Evolutionary conservation across 2,797 vertebrate genomes (phyloP).

Genomic region (Heteromormyrus szaboi): DNA sequence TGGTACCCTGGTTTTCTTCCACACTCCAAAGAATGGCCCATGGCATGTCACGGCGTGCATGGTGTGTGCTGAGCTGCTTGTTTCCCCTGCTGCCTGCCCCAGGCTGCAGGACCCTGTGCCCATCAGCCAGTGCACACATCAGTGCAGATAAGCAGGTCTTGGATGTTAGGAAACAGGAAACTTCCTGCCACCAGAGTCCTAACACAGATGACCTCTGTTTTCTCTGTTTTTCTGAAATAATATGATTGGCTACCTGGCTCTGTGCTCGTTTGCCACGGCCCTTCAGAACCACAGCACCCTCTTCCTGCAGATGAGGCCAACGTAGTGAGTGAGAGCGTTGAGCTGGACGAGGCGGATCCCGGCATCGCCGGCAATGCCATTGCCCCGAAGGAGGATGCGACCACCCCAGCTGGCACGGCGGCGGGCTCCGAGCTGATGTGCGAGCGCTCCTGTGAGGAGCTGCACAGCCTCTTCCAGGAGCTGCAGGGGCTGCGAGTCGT

Average conservation of each 20-base stretch:
- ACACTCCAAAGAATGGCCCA: neutral
- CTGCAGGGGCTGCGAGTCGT: conserved; percentile 71
- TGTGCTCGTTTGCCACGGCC: neutral
- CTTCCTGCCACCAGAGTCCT: neutral
- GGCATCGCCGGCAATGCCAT: conserved; percentile 40
- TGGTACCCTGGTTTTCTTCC: neutral
- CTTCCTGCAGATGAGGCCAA: conserved; percentile 57
- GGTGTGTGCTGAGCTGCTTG: neutral
- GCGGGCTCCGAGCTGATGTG: conserved; percentile 58
- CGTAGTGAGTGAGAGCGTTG: conserved; percentile 47
- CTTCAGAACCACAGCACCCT: neutral
- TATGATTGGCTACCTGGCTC: neutral
- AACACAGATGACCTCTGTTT: neutral
- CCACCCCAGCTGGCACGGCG: conserved; percentile 23
- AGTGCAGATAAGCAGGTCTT: neutral
- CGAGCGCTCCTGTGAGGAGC: conserved; percentile 81
- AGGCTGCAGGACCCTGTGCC: neutral
- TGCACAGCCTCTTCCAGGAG: conserved; percentile 71
- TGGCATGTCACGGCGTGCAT: neutral
- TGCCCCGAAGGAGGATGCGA: conserved; percentile 41
- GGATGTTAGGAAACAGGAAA: neutral
- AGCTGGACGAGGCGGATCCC: conserved; percentile 34
- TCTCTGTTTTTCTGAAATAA: neutral
- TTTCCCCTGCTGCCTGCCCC: neutral
- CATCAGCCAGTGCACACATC: neutral